Evolutionary conservation across 2,113 vertebrate species (phyloP), one percentile per base, ranked within the genome.

Genomic region (Nannobrachium achirus): DNA sequence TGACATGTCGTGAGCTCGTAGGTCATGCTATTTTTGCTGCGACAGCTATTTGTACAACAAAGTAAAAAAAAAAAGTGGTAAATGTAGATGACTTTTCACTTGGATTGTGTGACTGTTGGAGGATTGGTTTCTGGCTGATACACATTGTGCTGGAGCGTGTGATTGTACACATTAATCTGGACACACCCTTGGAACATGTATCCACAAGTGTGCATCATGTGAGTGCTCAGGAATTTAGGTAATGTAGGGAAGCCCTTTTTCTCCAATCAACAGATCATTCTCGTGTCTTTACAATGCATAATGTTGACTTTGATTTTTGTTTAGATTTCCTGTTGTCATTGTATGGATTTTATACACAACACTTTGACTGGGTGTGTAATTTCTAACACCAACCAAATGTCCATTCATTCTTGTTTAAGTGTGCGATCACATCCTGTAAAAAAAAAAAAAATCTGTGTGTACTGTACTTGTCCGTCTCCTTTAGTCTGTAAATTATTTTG

Each of bases 401-500:
- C 50, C 6, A 4, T 53, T 81, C 66, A 73, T 80, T 81, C 64
- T 66, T 56, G 25, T 58, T 73, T 38, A 75, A 16, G 51, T 60
- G 41, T 20, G 53, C 56, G 73, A 52, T 64, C 59, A 75, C 69
- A 42, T 66, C 25, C 45, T 71, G 64, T 33, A 78, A 62, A 78
- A 77, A 83, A 84, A 84, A 71, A 85, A 71, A 76, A 79, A 76
- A 75, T 75, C 7, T 67, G 15, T 85, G 61, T 56, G 53, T 75
- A 20, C 48, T 56, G 57, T 93, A 67, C 84, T 72, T 81, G 8
- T 71, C 61, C n/a, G 41, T 63, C 39, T 64, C 72, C 72, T 6
- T 74, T 60, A 84, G 5, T 76, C n/a, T 87, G 79, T 98, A 97
- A 97, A 95, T 98, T 96, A 96, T 98, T 96, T 87, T 70, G 90